Evolutionary conservation across 23 tunicate species (phyloP), one percentile per base, ranked within the genome.

Genomic region (Ciona savignyi): DNA sequence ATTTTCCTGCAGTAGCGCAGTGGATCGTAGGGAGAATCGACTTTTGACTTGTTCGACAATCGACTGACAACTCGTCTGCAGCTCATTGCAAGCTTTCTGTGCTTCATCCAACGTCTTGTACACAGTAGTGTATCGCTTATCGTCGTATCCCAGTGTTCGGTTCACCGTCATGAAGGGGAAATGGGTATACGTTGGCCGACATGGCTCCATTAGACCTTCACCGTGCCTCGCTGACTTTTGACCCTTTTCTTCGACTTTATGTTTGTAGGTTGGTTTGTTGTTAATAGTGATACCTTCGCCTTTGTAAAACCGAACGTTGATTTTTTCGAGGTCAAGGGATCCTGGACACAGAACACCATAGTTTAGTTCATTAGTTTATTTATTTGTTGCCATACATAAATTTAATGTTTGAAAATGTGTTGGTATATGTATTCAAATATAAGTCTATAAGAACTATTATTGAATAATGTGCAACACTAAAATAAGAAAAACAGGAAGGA

Each of bases 1-100:
- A 31, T 91, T 91, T 76, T 91, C 91, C 3, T 91, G 97, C 70
- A 91, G 74, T 20, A 51, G 74, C 3, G 83, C 91, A 0, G 91
- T 84, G 3, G 91, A 32, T 21, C 97, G 79, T 1, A 91, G 84
- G 4, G 97, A 68, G 56, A 70, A 91, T 23, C 72, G 35, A 3
- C 80, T 78, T 32, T 71, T 71, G 25, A 35, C 60, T 32, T 85
- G 80, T 42, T 91, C 97, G 9, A 84, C 91, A 24, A 91, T 71
- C 20, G 97, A 69, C 3, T 63, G 73, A 49, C 97, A 91, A 29
- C 23, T 25, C 2, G 70, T 49, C 29, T 35, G 66, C 83, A 91
- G 51, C 33, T 66, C 70, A 24, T 80, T 71, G 75, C 97, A 91
- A n/a, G 35, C 65, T 30, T 33, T 20, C 60, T 75, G 75, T 1